Evolutionary conservation across 2,797 vertebrate species (phyloP), one percentile per base, ranked within the genome.

Genomic region (Falco naumanni): DNA sequence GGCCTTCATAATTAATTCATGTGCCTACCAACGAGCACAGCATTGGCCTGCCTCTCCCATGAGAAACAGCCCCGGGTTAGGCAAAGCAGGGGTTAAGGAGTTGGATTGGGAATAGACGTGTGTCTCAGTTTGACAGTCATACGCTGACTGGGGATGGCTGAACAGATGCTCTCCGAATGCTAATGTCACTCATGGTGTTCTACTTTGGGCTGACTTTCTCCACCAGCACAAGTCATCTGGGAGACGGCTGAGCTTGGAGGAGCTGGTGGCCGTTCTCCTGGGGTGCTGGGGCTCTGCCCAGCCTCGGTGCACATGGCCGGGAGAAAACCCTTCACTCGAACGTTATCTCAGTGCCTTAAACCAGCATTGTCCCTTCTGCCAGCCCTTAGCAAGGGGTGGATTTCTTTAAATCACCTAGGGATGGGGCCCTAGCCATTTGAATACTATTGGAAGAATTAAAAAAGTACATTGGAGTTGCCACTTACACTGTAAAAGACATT

Each of bases 151-250:
- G 94, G 90, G 93, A 96, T 97, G 96, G 90, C 88, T 95, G 96
- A 96, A 96, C 96, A 96, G 96, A 97, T 97, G 96, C 96, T 96
- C 95, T 94, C 89, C 19, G 94, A 96, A 96, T 96, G 93, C 96
- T 97, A 97, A 96, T 97, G 94, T 96, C 95, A 94, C 93, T 97
- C 94, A 93, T 89, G 93, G 95, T 95, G 96, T 96, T 96, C 95
- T 97, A 95, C 95, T 95, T 95, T 93, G 94, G 94, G 96, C 94
- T 94, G 90, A 78, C 45, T 94, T 94, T 95, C 95, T 96, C 94
- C 94, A 96, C 84, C 93, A 96, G 92, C 34, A 89, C 69, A 89
- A 96, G 96, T 94, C 92, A 94, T 89, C 86, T 70, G 93, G 90
- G 84, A 91, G 83, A 74, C 11, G 61, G 54, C 81, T 89, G 90